Base-by-base conservation (phyloP, 2,113 vertebrate genomes). In the Nibea albiflora region DNA sequence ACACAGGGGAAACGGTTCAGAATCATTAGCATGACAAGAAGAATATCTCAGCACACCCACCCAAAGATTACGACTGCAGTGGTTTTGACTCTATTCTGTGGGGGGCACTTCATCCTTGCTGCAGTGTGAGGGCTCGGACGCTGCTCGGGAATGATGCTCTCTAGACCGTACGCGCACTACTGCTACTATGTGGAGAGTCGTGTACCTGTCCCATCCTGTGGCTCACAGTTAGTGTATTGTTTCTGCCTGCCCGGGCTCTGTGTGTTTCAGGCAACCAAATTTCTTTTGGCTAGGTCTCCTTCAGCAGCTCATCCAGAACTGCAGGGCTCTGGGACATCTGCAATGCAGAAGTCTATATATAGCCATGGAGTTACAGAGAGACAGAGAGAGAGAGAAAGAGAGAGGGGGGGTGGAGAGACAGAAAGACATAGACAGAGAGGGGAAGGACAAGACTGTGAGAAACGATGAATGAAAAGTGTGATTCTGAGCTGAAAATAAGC, bases 321-420 rank as follows among this genome's bases (percentile, higher is more conserved):
- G 89, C 90, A 80, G 92, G 86, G 90, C 90, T 91, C 64, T 90
- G 93, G 92, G 94, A 95, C 92, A 95, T 95, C 95, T 95, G 95
- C 95, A 95, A 95, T 95, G 95, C 94, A 95, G 95, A 93, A 93
- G 88, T 94, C 94, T 95, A 95, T 92, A 94, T 95, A 94, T 96
- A 95, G 94, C 88, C 85, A 73, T 82, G 76, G 85, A 90, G 89
- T 85, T 87, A 85, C 44, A 82, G 80, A 75, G 81, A 80, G 86
- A 84, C 86, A 58, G 79, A 19, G 67, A 22, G 54, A 31, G 4
- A n/a, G n/a, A 24, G 19, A 83, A 39, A 81, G 22, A 64, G 31
- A 1, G 31, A 5, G 1, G 31, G 1, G 31, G 31, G 5, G 5
- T 4, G 58, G 61, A 78, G 4, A 28, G 69, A 82, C 56, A 81